Evolutionary conservation across 2,797 vertebrate genomes (phyloP).

Genomic region (Manis pentadactyla): DNA sequence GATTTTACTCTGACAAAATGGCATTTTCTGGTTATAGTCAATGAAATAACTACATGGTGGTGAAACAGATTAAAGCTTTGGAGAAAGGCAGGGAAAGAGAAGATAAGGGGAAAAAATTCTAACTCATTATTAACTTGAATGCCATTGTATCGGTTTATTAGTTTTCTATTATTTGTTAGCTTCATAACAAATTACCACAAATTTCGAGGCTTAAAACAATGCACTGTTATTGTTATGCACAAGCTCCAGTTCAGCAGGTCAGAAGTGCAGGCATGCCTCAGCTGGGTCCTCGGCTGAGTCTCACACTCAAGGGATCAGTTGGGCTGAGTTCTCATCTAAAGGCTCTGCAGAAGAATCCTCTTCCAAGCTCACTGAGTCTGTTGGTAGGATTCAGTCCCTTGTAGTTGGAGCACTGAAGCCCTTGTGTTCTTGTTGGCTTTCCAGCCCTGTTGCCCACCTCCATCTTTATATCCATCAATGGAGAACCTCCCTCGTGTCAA

Average conservation of each 20-base stretch:
- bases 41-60: slow-evolving; percentile 47
- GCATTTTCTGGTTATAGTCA: slow-evolving; percentile 59
- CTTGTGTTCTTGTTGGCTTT: not conserved
- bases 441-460: not conserved
- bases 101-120: not conserved
- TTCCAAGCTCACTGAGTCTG: not conserved
- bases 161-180: not conserved
- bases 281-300: not conserved
- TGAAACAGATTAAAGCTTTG: slow-evolving; percentile 43
- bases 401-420: not conserved
- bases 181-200: not conserved
- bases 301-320: not conserved
- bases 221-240: not conserved
- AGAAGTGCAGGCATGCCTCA: not conserved
- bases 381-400: not conserved
- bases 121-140: slow-evolving; percentile 29
- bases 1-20: slow-evolving; percentile 57
- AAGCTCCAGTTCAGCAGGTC: not conserved
- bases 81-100: not conserved
- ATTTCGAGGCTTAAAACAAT: not conserved
- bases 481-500: not conserved
- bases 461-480: not conserved
- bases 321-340: not conserved
- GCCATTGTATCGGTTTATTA: not conserved
- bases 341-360: not conserved